Evolutionary conservation across 2,888 invertebrate species (phyloP).

Genomic region (Microctonus aethiopoides): DNA sequence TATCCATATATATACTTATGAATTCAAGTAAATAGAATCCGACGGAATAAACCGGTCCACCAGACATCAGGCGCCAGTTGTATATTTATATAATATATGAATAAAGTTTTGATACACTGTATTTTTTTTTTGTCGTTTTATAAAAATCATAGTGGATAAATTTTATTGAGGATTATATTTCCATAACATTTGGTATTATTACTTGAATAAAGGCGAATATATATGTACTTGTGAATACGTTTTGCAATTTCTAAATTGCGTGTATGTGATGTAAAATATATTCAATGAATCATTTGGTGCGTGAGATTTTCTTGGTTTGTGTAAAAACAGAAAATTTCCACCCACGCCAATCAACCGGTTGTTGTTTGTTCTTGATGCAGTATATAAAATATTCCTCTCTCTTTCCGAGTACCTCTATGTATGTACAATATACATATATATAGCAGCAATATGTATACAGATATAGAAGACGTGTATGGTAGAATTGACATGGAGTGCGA

Average conservation of each 20-base stretch:
- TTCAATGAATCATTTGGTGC: constrained; percentile 7
- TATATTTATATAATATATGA: not conserved
- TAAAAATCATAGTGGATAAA: no score
- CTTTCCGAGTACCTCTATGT: no score
- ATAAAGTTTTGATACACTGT: no score
- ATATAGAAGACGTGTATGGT: not conserved
- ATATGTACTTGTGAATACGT: not conserved
- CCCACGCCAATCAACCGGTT: constrained; percentile 19
- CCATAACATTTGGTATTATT: no score
- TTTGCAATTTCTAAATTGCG: not conserved
- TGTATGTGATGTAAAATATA: constrained; percentile 1
- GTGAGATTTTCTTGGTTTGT: constrained; percentile 12
- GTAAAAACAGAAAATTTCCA: constrained; percentile 2
- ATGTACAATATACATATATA: no score
- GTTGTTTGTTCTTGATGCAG: no score
- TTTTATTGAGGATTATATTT: no score
- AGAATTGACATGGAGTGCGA: constrained; percentile 17
- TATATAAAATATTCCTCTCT: no score
- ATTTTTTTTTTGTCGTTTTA: no score
- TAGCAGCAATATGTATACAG: not conserved
- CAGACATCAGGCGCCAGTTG: not conserved
- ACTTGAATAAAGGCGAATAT: no score
- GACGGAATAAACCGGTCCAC: not conserved
- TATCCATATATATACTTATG: no score
- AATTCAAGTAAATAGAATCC: not conserved